Percentiles rank a stretch among this genome's conserved stretches.
phyloP scores from a whole-genome alignment of 1,140 invertebrate genomes.

The Drosophila sp. region DNA sequence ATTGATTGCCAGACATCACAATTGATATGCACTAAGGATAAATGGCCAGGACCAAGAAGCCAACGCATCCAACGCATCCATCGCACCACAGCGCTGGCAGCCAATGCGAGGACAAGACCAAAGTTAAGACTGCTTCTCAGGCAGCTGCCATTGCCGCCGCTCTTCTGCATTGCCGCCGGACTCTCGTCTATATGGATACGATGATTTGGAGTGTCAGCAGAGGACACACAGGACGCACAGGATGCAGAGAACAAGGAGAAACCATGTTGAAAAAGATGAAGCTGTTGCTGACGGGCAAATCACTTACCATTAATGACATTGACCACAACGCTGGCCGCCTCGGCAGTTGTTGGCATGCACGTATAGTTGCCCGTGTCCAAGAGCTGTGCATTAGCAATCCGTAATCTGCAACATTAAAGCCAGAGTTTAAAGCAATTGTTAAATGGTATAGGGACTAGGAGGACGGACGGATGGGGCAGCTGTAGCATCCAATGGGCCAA shows the following conservation, averaged over 20 bases:
- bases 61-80: conserved; percentile 59
- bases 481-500: conserved; percentile 33
- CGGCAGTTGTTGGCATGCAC: conserved; percentile 92
- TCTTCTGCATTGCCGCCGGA: conserved; percentile 94
- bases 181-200: conserved; percentile 89
- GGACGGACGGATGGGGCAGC: conserved; percentile 6
- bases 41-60: conserved; percentile 40
- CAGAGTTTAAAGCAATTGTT: conserved; percentile 44
- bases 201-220: not conserved
- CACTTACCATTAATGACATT: conserved; percentile 94
- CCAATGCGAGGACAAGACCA: conserved; percentile 53
- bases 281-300: conserved; percentile 38
- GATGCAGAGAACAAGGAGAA: not conserved
- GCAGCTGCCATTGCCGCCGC: conserved; percentile 71
- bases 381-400: conserved; percentile 89
- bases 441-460: too few species aligned
- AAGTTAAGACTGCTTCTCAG: conserved; percentile 39
- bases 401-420: conserved; percentile 86
- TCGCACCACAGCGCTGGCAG: conserved; percentile 69
- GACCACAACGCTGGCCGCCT: conserved; percentile 92
- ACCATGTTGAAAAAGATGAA: conserved; percentile 13
- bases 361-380: conserved; percentile 94
- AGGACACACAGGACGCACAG: conserved; percentile 4
- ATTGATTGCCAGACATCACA: conserved; percentile 53
- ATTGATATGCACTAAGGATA: conserved; percentile 73